phyloP scores from a whole-genome alignment of 2,797 vertebrate genomes.

The Sparidentex hasta region DNA sequence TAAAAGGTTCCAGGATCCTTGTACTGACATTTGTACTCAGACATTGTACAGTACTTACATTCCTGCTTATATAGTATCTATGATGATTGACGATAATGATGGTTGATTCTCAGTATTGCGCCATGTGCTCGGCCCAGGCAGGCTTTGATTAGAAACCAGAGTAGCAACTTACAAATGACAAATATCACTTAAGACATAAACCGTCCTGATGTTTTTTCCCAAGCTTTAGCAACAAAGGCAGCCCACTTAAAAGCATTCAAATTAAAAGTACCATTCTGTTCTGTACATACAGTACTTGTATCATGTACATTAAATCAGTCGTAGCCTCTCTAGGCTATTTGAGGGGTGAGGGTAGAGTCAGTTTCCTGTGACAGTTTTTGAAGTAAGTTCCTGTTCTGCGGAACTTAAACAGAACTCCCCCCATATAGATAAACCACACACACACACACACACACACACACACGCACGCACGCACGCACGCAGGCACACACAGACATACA shows the following conservation, averaged over 20 bases:
- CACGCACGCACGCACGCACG: neutral
- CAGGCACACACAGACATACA: conserved; percentile 7
- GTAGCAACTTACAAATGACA: too few species aligned
- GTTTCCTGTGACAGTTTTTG: conserved; percentile 87
- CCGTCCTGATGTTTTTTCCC: too few species aligned
- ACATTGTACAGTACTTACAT: neutral
- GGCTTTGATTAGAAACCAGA: too few species aligned
- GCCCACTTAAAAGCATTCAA: too few species aligned
- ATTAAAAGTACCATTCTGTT: too few species aligned
- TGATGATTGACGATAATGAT: too few species aligned
- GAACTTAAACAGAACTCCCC: conserved; percentile 68
- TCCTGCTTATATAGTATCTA: neutral
- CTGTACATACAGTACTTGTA: neutral
- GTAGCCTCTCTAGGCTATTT: conserved; percentile 13
- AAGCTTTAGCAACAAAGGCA: too few species aligned
- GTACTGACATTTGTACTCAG: neutral
- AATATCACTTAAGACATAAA: too few species aligned
- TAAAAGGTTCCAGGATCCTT: neutral
- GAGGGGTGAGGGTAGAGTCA: conserved; percentile 61
- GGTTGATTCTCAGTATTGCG: too few species aligned
- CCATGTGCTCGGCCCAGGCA: too few species aligned
- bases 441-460: conserved; percentile 1
- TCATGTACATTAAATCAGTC: conserved; percentile 1
- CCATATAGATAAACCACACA: conserved; percentile 56
- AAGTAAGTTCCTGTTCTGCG: conserved; percentile 79